Base-by-base conservation (phyloP, 2,888 invertebrate genomes). In the Mythimna vitellina region DNA sequence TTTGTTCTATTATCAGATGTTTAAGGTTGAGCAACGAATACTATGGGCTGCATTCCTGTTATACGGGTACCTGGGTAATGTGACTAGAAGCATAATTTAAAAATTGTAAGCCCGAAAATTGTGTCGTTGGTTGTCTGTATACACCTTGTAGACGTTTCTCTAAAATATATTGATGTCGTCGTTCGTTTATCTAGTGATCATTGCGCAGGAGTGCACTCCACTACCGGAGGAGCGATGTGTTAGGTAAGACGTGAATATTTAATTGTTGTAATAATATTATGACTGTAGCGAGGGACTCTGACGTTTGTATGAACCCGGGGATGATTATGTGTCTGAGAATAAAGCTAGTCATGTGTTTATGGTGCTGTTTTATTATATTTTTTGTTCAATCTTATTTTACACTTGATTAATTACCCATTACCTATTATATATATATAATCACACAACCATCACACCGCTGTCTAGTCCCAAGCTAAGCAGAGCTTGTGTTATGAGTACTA, bases 341-440 rank as follows among this genome's bases (percentile, higher is more conserved):
- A 96, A 96, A 95, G 92, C 96, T 96, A 96, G 96, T 96, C 95
- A 96, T 94, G 95, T 96, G 96, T 95, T 94, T 93, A 91, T 70
- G 89, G 82, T 87, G 65, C 74, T 82, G 88, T 94, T 94, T 94
- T 84, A 91, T 92, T 56, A 17, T 49, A 6, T 20, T 49, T 49
- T 49, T n/a, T 51, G 17, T 46, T 46, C 10, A 46, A 38, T 10
- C 10, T 38, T 38, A 9, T 38, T 38, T 38, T 7, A 32, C 32
- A 6, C 32, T 32, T 32, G 7, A 32, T 29, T 29, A 29, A n/a
- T n/a, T n/a, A n/a, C n/a, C n/a, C n/a, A n/a, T n/a, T n/a, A n/a
- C n/a, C n/a, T n/a, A n/a, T n/a, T n/a, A n/a, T n/a, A n/a, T n/a
- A n/a, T n/a, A n/a, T n/a, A n/a, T n/a, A n/a, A n/a, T n/a, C n/a